These are phyloP conservation scores for Miniopterus natalensis DNA, from an alignment of 2,113 vertebrate species.

Conservation along the genomic window DNA sequence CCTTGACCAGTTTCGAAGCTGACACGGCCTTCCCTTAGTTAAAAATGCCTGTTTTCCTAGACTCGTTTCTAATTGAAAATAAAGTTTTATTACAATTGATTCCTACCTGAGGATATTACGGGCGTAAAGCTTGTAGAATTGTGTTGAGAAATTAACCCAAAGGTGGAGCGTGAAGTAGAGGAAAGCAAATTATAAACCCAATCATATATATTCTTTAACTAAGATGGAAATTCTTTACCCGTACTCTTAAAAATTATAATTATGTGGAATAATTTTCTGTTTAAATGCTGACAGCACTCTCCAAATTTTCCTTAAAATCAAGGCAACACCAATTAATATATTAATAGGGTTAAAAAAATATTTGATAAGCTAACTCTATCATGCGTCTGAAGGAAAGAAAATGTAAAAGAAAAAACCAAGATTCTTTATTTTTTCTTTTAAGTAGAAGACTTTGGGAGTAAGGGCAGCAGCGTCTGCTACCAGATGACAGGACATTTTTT, in stretches of 20 bases:
- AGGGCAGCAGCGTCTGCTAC: neutral
- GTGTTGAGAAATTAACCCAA: neutral
- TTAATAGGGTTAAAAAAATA: neutral
- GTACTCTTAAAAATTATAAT: neutral
- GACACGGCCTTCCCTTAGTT: neutral
- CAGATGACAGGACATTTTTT: neutral
- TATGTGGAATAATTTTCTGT: neutral
- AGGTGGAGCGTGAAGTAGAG: neutral
- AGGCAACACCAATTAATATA: neutral
- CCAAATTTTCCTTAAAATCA: neutral
- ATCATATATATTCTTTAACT: neutral
- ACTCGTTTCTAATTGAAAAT: neutral
- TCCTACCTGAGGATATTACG: neutral
- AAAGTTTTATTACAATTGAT: neutral
- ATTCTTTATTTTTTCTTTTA: neutral
- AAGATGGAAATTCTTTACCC: neutral
- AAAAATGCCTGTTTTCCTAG: slow-evolving; percentile 21
- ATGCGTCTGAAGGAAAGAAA: neutral
- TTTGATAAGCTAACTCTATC: neutral
- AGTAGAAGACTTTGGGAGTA: neutral
- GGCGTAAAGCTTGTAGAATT: neutral
- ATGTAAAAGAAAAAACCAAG: neutral
- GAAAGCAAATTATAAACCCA: neutral
- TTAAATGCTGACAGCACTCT: neutral
- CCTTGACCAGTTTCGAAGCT: neutral